Evolutionary conservation across 2,113 vertebrate genomes (phyloP).

Genomic region (Rhadina sibilatrix): DNA sequence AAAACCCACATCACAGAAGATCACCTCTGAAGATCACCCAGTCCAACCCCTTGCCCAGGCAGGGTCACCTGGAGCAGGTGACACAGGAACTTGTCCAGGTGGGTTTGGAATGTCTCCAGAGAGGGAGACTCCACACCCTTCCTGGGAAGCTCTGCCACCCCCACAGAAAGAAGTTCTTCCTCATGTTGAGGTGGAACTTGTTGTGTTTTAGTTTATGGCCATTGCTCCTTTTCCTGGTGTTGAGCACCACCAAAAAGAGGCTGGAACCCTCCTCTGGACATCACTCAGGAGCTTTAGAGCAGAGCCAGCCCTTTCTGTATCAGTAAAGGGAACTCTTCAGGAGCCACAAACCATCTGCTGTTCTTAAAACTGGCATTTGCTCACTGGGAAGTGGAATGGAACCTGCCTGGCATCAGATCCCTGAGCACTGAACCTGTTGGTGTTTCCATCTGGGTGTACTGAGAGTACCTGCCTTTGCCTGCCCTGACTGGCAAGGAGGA

Average conservation of each 20-base stretch:
- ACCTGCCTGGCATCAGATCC: background rate
- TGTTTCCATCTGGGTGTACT: background rate
- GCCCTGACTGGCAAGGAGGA: background rate
- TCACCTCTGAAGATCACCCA: background rate
- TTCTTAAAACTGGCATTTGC: background rate
- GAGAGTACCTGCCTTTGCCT: background rate
- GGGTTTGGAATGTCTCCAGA: background rate
- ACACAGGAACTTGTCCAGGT: background rate
- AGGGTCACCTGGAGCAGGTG: background rate
- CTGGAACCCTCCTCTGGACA: background rate
- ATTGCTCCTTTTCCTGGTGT: background rate
- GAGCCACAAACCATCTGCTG: background rate
- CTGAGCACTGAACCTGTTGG: background rate
- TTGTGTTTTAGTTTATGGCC: background rate
- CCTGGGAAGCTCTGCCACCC: background rate
- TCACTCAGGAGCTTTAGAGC: background rate
- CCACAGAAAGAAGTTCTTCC: background rate
- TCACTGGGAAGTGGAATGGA: background rate
- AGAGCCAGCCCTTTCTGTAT: background rate
- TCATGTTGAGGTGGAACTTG: background rate
- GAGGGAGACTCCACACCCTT: accelerated
- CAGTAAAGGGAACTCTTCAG: background rate
- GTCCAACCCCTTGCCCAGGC: background rate
- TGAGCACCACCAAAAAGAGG: background rate
- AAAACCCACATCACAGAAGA: background rate